Evolutionary conservation across 2,113 vertebrate genomes (phyloP), one percentile per base, ranked within the genome.

Genomic region (Chroicocephalus ridibundus): DNA sequence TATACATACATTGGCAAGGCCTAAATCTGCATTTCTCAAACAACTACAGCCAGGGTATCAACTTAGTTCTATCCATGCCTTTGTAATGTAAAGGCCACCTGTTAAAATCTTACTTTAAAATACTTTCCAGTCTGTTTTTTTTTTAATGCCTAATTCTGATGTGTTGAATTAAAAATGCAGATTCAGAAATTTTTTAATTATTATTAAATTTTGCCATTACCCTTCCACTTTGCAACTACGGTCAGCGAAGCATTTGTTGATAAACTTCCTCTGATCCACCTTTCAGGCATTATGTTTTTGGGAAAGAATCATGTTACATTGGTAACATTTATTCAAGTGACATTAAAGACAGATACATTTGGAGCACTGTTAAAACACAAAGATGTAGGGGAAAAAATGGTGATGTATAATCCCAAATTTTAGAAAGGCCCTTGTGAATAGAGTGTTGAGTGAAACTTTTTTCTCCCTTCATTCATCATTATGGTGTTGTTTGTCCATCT

Each of bases 1-100:
- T 36, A 47, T 1, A 52, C 14, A 57, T 32, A 36, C 13, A 15
- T 1, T 0, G 0, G n/a, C 19, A 16, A 92, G 4, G 8, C 25
- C 42, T 54, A 78, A 66, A 75, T 17, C 42, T 49, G 46, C 12
- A 57, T 36, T 58, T 79, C 66, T 79, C 65, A 71, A 66, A 61
- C 36, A 13, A 74, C 31, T 14, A 36, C 34, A 42, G 20, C 27
- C 62, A 87, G 31, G 81, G 10, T 8, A 66, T 27, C 19, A 36
- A 20, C 17, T 64, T 27, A 64, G 15, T 51, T 88, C n/a, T 64
- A 70, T 4, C 51, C 9, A 74, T 1, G 2, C 13, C 29, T 61
- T 65, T 58, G 36, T 75, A 71, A 75, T 0, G 0, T 47, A 52
- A 70, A 58, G 10, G 10, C 38, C 24, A 52, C 5, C 42, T 32